Evolutionary conservation across 1,140 invertebrate genomes (phyloP).

Genomic region (Drosophila pruinosa): DNA sequence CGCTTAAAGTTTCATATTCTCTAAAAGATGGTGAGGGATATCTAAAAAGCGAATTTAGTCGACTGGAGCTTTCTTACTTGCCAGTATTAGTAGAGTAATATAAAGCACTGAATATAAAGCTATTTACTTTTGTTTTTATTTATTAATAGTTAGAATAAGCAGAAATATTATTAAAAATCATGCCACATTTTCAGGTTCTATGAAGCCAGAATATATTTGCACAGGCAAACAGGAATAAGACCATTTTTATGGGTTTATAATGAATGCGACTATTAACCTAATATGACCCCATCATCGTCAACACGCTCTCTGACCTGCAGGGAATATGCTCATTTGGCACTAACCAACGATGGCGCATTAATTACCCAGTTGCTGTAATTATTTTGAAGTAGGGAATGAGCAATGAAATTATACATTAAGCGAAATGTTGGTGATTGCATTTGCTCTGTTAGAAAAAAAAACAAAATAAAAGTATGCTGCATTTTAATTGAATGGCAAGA

Average conservation of each 20-base stretch:
- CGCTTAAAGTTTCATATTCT: too few species aligned
- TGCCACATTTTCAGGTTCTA: background rate
- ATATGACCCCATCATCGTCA: background rate
- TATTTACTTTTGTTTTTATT: too few species aligned
- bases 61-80: too few species aligned
- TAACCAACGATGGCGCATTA: slow-evolving; percentile 22
- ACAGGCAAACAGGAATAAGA: background rate
- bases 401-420: slow-evolving; percentile 32
- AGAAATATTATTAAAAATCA: background rate
- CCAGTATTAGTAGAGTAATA: too few species aligned
- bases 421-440: slow-evolving; percentile 16
- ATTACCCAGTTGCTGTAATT: slow-evolving; percentile 33
- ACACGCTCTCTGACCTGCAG: background rate
- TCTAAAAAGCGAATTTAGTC: too few species aligned
- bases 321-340: slow-evolving; percentile 23
- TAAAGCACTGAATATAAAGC: too few species aligned
- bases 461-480: slow-evolving; percentile 50
- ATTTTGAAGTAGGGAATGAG: background rate
- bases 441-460: background rate
- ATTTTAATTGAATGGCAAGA: slow-evolving; percentile 65
- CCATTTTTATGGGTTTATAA: background rate
- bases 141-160: too few species aligned
- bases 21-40: too few species aligned
- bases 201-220: background rate
- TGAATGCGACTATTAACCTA: slow-evolving; percentile 10